Conservation (phyloP, 2,113 vertebrate genomes). For the Hyaena hyaena region DNA sequence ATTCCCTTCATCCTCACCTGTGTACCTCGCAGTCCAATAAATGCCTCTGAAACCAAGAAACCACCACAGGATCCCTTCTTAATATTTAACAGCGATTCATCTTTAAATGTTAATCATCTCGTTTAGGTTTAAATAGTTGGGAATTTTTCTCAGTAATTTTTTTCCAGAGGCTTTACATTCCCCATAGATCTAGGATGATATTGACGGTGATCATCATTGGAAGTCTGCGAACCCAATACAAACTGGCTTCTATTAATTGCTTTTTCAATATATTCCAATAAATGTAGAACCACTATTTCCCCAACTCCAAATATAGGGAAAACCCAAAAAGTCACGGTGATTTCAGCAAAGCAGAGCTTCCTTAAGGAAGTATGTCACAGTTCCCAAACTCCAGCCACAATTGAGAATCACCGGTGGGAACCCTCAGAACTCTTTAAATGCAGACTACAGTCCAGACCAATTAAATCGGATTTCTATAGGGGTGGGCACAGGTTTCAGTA, state of each 20-base stretch:
- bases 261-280: conserved; percentile 5
- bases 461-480: background rate
- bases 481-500: background rate
- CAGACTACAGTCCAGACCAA: background rate
- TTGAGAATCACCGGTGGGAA: background rate
- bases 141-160: background rate
- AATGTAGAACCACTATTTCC: background rate
- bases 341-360: background rate
- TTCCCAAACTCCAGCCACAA: background rate
- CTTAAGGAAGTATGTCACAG: background rate
- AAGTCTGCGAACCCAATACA: background rate
- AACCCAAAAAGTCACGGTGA: background rate
- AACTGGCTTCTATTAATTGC: background rate
- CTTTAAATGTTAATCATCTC: background rate
- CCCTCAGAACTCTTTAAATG: background rate
- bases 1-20: background rate
- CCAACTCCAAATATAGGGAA: background rate
- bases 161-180: background rate
- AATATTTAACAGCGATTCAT: background rate
- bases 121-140: background rate
- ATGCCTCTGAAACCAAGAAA: background rate
- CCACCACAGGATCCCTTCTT: background rate
- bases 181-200: background rate
- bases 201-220: background rate
- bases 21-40: background rate